Percentiles rank a stretch among this genome's conserved stretches.
Evolutionary conservation across 2,113 vertebrate species (phyloP).

Genomic region (Pionites leucogaster): DNA sequence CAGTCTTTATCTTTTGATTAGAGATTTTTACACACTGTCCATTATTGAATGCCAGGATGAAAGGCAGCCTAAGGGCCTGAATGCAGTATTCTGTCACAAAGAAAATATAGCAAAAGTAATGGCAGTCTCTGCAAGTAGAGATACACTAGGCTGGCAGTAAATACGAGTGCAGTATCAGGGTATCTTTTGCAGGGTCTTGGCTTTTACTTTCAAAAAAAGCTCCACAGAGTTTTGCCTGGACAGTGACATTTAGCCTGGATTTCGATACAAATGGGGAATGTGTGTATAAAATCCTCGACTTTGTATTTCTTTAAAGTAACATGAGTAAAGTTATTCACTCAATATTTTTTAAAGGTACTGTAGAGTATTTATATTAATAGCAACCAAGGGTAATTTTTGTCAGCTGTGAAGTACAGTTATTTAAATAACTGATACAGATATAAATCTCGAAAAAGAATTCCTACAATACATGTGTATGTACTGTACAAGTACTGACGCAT

Average conservation of each 20-base stretch:
- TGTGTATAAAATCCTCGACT: neutral
- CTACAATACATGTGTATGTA: rapidly evolving
- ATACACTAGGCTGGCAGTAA: slow-evolving; percentile 4
- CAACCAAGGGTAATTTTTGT: neutral
- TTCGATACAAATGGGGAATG: neutral
- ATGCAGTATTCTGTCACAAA: slow-evolving; percentile 44
- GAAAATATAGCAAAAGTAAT: slow-evolving; percentile 62
- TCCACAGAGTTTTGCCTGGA: neutral
- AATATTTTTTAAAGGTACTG: neutral
- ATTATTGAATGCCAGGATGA: slow-evolving; percentile 60
- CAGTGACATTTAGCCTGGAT: neutral
- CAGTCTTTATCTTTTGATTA: slow-evolving; percentile 65
- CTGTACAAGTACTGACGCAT: neutral
- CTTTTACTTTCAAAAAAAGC: neutral
- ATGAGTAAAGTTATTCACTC: neutral
- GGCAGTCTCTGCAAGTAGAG: slow-evolving; percentile 11
- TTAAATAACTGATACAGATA: neutral
- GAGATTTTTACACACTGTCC: slow-evolving; percentile 59
- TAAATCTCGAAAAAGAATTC: neutral
- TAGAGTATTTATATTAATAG: neutral
- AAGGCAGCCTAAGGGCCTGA: slow-evolving; percentile 51
- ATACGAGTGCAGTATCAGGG: neutral
- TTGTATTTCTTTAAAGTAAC: neutral
- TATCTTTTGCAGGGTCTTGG: neutral
- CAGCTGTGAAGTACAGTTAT: neutral